Evolutionary conservation across 2,888 invertebrate genomes (phyloP), one percentile per base, ranked within the genome.

Genomic region (Tortricodes alternella): DNA sequence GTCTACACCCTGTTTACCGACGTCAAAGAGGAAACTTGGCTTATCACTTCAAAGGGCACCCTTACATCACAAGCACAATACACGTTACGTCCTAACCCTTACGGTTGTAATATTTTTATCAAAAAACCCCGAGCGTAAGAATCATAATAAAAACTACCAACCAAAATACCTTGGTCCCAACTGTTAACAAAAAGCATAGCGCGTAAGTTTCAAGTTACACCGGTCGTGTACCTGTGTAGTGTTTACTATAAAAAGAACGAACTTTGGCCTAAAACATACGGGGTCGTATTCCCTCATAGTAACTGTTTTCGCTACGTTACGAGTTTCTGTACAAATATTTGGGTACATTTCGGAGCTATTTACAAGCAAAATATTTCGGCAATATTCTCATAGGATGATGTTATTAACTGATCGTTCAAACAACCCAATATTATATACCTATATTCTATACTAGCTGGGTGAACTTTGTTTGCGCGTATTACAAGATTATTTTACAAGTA

Each of bases 1-100:
- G 58, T 60, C 58, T 53, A 46, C 57, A 50, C 51, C 56, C 58
- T 58, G 59, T 59, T 60, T 56, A 49, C 49, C 41, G 41, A 21
- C 44, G 44, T 23, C 23, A 53, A 55, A 51, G 56, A 39, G 38
- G 32, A 38, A 53, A 53, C 52, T 9, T 13, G 16, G 18, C 44
- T 41, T 55, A 48, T 53, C 49, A 55, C 55, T 55, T 59, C 59
- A 59, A 59, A 59, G 51, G 55, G 23, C 23, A 16, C 48, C 50
- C 59, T 32, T 52, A 51, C 46, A 32, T 27, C 15, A 58, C 46
- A 59, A 59, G 51, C 49, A 50, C 39, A 41, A 56, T 56, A 56
- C 53, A 53, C 16, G 51, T 52, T 43, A 50, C 46, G 51, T 51
- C 50, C 56, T 59, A 51, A 55, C 59, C 55, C 55, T 51, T 35